Base-by-base conservation (phyloP, 2,888 invertebrate genomes). In the Cataglyphis cursor region DNA sequence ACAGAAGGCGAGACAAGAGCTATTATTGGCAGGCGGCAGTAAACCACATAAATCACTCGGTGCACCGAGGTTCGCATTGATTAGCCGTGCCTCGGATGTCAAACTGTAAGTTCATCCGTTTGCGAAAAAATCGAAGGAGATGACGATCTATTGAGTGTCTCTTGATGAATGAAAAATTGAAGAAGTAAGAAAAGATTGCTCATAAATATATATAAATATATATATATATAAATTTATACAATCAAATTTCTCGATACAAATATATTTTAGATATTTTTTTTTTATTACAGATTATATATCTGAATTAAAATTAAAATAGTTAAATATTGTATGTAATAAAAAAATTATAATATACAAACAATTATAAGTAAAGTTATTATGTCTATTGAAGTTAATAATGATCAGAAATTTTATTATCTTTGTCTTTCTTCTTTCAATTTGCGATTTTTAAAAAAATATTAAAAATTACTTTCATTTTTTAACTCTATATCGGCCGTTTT, bases 41-140 rank as follows among this genome's bases (percentile, higher is more conserved):
- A 82, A 74, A 89, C 83, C 85, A 88, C 88, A 89, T 91, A 91
- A 91, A 91, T 92, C 90, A 90, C 85, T 81, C 81, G 84, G 87
- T 74, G 86, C 87, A 85, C 83, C 85, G 90, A 90, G 89, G 87
- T 89, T 82, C 86, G 87, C 84, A 90, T 89, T 90, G 91, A 91
- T 91, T 90, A 91, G 85, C 87, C 82, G 86, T 90, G 91, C 87
- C 88, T 87, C 83, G 85, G 81, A 82, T 84, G 90, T 91, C 90
- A 86, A 86, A 86, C 85, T 72, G 85, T 81, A 83, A 87, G 70
- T 85, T 87, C 68, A 81, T 84, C 80, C 84, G 62, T 66, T 82
- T 87, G 73, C 65, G 51, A 64, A 59, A 64, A 68, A 78, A 75
- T 65, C 64, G 64, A 76, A 66, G 41, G 68, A 76, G 68, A 68